Base-by-base conservation (phyloP, 2,888 invertebrate species). In the Agonum fuliginosum region DNA sequence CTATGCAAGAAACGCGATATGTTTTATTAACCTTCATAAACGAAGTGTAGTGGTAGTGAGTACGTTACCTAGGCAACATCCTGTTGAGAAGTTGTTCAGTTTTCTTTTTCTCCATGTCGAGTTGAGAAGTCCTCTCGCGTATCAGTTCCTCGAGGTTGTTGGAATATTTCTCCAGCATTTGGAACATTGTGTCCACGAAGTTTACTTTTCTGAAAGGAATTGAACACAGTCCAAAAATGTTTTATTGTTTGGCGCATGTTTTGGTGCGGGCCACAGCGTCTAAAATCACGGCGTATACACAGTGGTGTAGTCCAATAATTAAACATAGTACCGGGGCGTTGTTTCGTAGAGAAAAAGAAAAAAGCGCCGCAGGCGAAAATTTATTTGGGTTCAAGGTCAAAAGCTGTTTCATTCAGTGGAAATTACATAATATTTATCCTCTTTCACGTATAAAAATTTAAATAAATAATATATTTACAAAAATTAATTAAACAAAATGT, bases 181-280 rank as follows among this genome's bases (percentile, higher is more conserved):
- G 95, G 85, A 97, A 97, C 96, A 98, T 97, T 69, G 97, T 97
- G 86, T 98, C 98, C 72, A 98, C 95, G 83, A 98, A 97, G 88
- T 97, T 98, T 1, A 96, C 93, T 88, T 97, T 97, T 83, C 96
- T 94, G 87, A 2, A 87, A 87, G 73, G 27, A 67, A 41, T 67
- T 41, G 10, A 67, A 41, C 17, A 4, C 20, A 20, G 14, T 41
- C 37, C 30, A 70, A 14, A 48, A 48, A 8, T 27, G 41, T 22
- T 62, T 8, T 37, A 19, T 19, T 41, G 8, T 5, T 6, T 20
- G 19, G 43, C 3, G 24, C 3, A 41, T 37, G n/a, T n/a, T n/a
- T n/a, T n/a, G n/a, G n/a, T n/a, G n/a, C n/a, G n/a, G n/a, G n/a
- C n/a, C n/a, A n/a, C n/a, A n/a, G n/a, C n/a, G n/a, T n/a, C n/a